Conservation (phyloP, 2,888 invertebrate genomes). For the Congeria kusceri region DNA sequence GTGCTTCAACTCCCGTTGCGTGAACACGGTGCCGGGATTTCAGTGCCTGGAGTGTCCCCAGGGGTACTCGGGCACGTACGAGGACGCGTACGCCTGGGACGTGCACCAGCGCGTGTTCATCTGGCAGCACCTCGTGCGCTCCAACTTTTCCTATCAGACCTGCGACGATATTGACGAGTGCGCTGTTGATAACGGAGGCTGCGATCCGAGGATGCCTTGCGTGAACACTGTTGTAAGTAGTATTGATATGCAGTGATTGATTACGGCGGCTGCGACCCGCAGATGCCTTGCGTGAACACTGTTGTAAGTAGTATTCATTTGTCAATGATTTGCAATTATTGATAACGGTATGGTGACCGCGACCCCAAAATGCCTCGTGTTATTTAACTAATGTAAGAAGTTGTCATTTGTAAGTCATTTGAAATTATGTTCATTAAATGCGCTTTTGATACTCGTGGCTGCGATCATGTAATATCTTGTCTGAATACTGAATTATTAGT, state of each 20-base stretch:
- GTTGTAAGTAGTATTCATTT: conserved; percentile 70
- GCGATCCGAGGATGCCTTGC: conserved; percentile 75
- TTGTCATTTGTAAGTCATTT: no score
- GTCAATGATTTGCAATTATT: no score
- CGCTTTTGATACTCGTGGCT: no score
- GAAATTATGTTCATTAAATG: no score
- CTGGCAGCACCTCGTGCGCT: conserved; percentile 57
- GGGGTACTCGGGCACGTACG: conserved; percentile 72
- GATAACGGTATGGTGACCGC: no score
- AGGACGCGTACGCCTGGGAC: conserved; percentile 71
- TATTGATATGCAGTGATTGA: no score
- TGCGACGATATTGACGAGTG: conserved; percentile 77
- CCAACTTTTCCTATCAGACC: conserved; percentile 60
- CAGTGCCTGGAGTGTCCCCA: conserved; percentile 75
- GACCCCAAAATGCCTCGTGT: no score
- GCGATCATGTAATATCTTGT: no score
- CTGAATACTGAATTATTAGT: no score
- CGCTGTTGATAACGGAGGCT: conserved; percentile 73
- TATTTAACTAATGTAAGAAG: no score
- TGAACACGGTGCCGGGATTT: conserved; percentile 76
- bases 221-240: conserved; percentile 76
- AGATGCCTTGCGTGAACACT: conserved; percentile 77
- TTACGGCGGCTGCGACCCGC: conserved; percentile 77
- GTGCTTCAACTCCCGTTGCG: conserved; percentile 66
- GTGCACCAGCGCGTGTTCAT: conserved; percentile 67